phyloP scores from a whole-genome alignment of 2,113 vertebrate species.

The Crotalus viridis region DNA sequence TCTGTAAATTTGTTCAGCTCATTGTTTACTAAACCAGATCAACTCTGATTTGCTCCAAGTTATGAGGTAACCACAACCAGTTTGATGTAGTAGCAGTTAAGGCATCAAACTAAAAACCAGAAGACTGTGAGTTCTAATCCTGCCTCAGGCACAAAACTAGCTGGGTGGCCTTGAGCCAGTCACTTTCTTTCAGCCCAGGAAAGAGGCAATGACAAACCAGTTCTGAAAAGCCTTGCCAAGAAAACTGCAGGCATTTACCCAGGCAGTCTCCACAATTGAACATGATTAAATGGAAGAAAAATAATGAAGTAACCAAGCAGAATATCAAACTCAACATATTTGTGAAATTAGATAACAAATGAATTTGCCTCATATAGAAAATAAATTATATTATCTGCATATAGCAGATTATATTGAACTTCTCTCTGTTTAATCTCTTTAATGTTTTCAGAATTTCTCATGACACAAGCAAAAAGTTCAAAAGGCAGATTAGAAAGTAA shows the following conservation, averaged over 20 bases:
- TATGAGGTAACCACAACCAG: not conserved
- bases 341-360: not conserved
- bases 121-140: not conserved
- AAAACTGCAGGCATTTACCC: not conserved
- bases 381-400: not conserved
- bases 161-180: not conserved
- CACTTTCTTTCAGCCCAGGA: not conserved
- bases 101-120: not conserved
- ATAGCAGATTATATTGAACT: not conserved
- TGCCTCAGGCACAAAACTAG: not conserved
- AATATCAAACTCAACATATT: not conserved
- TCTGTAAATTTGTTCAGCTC: not conserved
- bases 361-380: not conserved
- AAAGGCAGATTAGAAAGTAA: not conserved
- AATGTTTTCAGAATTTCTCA: not conserved
- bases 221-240: not conserved
- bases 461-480: not conserved
- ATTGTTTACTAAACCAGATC: not conserved
- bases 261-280: not conserved
- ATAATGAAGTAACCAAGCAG: not conserved
- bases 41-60: not conserved
- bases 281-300: not conserved
- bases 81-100: not conserved
- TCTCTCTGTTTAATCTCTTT: not conserved
- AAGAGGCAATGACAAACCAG: not conserved